phyloP scores from a whole-genome alignment of 37 sponge, comb jelly and placozoan species.

The Geodia barretti region DNA sequence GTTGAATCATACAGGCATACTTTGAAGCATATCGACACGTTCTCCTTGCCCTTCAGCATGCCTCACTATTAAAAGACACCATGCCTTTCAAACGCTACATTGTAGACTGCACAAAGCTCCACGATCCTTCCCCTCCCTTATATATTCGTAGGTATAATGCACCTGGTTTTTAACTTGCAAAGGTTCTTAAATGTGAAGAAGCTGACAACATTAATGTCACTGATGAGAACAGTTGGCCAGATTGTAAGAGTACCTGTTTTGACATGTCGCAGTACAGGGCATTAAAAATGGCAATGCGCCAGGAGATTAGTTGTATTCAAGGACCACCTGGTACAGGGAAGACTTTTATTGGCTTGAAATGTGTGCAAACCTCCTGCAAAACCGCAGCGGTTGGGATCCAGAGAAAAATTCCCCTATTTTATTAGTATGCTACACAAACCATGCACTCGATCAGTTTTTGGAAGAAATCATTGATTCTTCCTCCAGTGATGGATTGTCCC shows the following conservation, averaged over 20 bases:
- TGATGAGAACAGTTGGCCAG: slow-evolving; percentile 44
- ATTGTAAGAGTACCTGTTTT: slow-evolving; percentile 12
- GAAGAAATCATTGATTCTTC: slow-evolving; percentile 37
- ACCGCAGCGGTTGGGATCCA: slow-evolving; percentile 61
- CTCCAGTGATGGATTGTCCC: slow-evolving; percentile 6
- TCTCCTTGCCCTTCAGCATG: slow-evolving; percentile 52
- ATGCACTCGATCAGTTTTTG: slow-evolving; percentile 95
- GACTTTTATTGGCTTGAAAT: slow-evolving; percentile 86
- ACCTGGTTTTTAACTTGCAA: slow-evolving; percentile 1
- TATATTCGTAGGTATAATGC: not conserved
- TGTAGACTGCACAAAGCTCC: slow-evolving; percentile 33
- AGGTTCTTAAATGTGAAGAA: not conserved
- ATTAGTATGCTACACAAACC: slow-evolving; percentile 94
- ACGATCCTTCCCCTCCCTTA: not conserved
- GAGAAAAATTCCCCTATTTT: slow-evolving; percentile 68
- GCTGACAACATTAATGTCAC: slow-evolving; percentile 9
- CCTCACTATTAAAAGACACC: slow-evolving; percentile 20
- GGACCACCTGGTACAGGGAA: slow-evolving; percentile 98
- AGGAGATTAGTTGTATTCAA: slow-evolving; percentile 84
- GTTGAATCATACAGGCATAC: slow-evolving; percentile 88
- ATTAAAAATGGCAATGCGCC: slow-evolving; percentile 63
- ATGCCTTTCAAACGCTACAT: slow-evolving; percentile 79
- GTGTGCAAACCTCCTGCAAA: slow-evolving; percentile 64
- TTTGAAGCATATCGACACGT: slow-evolving; percentile 93
- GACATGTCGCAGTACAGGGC: slow-evolving; percentile 77